Evolutionary conservation across 2,797 vertebrate species (phyloP).

Genomic region (Fistularia commersonii): DNA sequence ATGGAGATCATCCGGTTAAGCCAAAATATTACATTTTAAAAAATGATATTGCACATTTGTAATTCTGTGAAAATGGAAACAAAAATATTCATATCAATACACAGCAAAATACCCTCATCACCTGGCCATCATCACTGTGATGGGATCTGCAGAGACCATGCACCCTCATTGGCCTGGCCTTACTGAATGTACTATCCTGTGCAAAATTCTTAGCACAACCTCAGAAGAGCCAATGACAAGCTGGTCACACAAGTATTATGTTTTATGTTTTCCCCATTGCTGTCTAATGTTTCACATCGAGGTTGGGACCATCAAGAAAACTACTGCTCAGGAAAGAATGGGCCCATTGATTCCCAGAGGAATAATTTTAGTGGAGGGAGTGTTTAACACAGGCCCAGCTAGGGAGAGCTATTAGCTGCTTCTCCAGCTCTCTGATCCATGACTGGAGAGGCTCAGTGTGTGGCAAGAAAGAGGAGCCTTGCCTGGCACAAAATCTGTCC

Average conservation of each 20-base stretch:
- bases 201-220: slow-evolving; percentile 79
- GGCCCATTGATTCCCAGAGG: slow-evolving; percentile 85
- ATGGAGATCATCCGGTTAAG: not conserved
- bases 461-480: slow-evolving; percentile 76
- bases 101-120: slow-evolving; percentile 29
- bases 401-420: slow-evolving; percentile 80
- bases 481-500: slow-evolving; percentile 61
- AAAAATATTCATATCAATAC: slow-evolving; percentile 45
- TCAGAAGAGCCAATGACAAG: slow-evolving; percentile 80
- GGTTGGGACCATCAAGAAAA: slow-evolving; percentile 80
- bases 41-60: slow-evolving; percentile 30
- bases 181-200: slow-evolving; percentile 78
- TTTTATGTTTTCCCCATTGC: slow-evolving; percentile 93
- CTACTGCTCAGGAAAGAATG: slow-evolving; percentile 81
- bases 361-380: slow-evolving; percentile 82
- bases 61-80: slow-evolving; percentile 28
- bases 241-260: slow-evolving; percentile 98
- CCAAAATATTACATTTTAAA: slow-evolving; percentile 1
- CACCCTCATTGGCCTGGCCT: slow-evolving; percentile 65
- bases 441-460: slow-evolving; percentile 75
- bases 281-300: slow-evolving; percentile 91
- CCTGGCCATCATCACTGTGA: slow-evolving; percentile 38
- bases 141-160: slow-evolving; percentile 61
- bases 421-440: slow-evolving; percentile 82
- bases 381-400: slow-evolving; percentile 77